Evolutionary conservation across 2,113 vertebrate species (phyloP), one percentile per base, ranked within the genome.

Genomic region (Eudyptes chrysolophus): DNA sequence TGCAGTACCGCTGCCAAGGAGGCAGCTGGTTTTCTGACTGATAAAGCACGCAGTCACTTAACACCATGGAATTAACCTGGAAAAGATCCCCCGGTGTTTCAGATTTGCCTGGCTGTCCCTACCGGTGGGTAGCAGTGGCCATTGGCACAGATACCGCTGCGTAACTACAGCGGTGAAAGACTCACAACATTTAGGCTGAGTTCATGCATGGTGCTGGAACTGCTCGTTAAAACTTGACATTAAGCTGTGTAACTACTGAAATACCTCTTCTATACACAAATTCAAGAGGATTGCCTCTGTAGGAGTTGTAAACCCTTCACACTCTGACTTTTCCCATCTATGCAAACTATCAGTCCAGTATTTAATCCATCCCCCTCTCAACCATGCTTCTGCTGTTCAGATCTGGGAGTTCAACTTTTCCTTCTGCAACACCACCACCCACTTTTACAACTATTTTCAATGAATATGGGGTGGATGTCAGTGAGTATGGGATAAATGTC

Each of bases 61-160:
- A 20, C 40, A 22, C n/a, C 1, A 0, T 21, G 49, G 83, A 60
- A 34, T 83, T 51, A 27, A 40, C 54, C 79, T 69, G 71, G 49
- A 32, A n/a, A 72, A 76, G 49, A 49, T 74, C 54, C 44, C 55
- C 62, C 1, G 4, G 9, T 17, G 75, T 55, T 72, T 61, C 32
- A 48, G 62, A 30, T 76, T 61, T 61, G 40, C 57, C n/a, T 51
- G 72, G 10, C 32, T 5, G 0, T n/a, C 78, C 36, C 60, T 42
- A 13, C 27, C 36, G 9, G 1, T 0, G 0, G 29, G 38, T 11
- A 78, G 58, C 46, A 52, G 55, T 29, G 14, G 29, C 80, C 0
- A 0, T 18, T 14, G 11, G 78, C 78, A 52, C 20, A 61, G 66
- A 7, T 7, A 54, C 20, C 32, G 0, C 44, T 24, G 51, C 16